Base-by-base conservation (phyloP, 2,797 vertebrate species). In the Pipistrellus pipistrellus region DNA sequence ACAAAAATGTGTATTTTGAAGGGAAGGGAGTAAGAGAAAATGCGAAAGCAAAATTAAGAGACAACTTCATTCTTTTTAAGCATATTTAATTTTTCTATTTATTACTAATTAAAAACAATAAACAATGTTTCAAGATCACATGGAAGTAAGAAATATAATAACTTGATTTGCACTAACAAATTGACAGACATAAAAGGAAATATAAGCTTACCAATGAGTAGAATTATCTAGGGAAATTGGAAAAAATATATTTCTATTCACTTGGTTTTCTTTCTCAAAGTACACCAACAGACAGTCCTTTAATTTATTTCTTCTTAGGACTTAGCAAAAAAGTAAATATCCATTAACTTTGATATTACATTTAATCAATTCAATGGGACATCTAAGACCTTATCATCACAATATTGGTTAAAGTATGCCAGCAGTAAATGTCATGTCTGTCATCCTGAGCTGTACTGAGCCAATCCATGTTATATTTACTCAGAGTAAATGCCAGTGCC, bases 401-500 rank as follows among this genome's bases (percentile, higher is more conserved):
- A 96, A 96, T 98, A 97, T 96, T 96, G 96, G 97, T 97, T 98
- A 98, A 97, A 97, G 96, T 97, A 97, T 97, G 97, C 96, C 97
- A 98, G 97, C 93, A 97, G 96, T 97, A 98, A 98, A 98, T 98
- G 98, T 98, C 98, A 98, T 85, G 96, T 97, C 98, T 98, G 97
- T 98, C 98, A 98, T 90, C 87, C 93, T 96, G 88, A 97, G 95
- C 96, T 94, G 92, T 97, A 94, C 97, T 95, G 94, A 98, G 96
- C 96, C 98, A 97, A 98, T 97, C 95, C 96, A 17, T 95, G 96
- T 96, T 98, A 98, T 88, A 98, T 98, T 98, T 98, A 97, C 97
- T 98, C 96, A 98, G 96, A 98, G 98, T 98, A 98, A 98, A 98
- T 98, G 98, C 98, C 98, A 98, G 89, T 95, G 93, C 97, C 97